These are phyloP conservation scores for Mungos mungo DNA, from an alignment of 2,113 vertebrate genomes.

Conservation along the genomic window DNA sequence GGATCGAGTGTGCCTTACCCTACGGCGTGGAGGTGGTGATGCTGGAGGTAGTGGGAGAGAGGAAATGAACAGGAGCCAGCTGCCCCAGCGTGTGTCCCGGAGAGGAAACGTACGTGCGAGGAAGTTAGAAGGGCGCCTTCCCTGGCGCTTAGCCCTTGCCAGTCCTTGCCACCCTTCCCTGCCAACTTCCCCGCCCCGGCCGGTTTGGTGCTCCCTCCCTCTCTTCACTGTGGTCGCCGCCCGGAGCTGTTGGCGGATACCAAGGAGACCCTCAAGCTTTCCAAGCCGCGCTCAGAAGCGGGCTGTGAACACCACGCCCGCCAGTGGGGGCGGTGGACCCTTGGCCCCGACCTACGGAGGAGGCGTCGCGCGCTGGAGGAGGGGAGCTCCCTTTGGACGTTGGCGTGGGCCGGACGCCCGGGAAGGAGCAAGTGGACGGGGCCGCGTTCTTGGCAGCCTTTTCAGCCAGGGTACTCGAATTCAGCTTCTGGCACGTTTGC, in stretches of 20 bases:
- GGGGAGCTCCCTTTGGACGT: not conserved
- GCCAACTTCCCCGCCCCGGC: not conserved
- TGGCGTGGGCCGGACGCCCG: rapidly evolving
- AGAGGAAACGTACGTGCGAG: not conserved
- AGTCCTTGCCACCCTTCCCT: not conserved
- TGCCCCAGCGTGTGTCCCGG: rapidly evolving
- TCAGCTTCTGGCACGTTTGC: not conserved
- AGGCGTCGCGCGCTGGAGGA: not conserved
- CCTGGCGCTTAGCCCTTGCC: not conserved
- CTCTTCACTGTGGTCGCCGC: not conserved
- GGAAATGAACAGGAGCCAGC: rapidly evolving
- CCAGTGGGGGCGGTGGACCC: not conserved
- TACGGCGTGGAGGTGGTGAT: rapidly evolving
- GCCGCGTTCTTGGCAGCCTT: not conserved
- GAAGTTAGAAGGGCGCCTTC: not conserved
- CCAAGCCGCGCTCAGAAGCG: not conserved
- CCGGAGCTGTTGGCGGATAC: not conserved
- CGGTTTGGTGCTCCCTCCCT: not conserved
- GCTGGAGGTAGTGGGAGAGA: not conserved
- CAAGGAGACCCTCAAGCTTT: not conserved
- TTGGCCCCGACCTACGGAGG: rapidly evolving
- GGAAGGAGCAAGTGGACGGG: not conserved
- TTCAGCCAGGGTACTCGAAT: not conserved
- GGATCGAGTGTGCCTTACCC: rapidly evolving
- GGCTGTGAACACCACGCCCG: not conserved